Evolutionary conservation across 2,113 vertebrate species (phyloP).

Genomic region (Epinephelus fuscoguttatus): DNA sequence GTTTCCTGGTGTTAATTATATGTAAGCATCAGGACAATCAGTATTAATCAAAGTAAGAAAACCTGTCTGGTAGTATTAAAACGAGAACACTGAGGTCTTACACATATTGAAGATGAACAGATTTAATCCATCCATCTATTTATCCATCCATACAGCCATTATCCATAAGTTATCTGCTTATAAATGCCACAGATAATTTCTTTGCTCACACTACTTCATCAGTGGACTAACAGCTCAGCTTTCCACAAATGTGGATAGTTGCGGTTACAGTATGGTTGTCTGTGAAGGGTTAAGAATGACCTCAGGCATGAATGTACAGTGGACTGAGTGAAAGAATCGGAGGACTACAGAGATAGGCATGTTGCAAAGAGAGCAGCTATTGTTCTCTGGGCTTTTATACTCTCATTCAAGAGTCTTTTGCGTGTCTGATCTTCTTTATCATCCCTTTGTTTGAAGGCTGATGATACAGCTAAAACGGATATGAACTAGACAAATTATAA

Average conservation of each 20-base stretch:
- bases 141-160: not conserved
- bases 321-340: not conserved
- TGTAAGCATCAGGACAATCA: not conserved
- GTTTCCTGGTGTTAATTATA: not conserved
- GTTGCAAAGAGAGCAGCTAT: constrained; percentile 51
- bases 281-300: constrained; percentile 49
- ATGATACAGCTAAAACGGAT: constrained; percentile 61
- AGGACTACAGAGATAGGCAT: not conserved
- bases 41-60: not conserved
- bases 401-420: constrained; percentile 25
- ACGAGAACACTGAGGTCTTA: not conserved
- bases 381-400: constrained; percentile 42
- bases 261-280: not conserved
- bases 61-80: not conserved
- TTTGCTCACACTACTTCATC: not conserved
- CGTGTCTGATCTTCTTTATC: constrained; percentile 22
- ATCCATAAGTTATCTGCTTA: not conserved
- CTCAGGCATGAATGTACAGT: constrained; percentile 36
- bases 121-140: not conserved
- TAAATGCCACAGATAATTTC: not conserved
- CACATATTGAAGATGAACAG: not conserved
- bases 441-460: constrained; percentile 38
- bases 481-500: constrained; percentile 63
- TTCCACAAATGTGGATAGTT: not conserved
- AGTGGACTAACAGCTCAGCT: not conserved